Percentiles rank a stretch among this genome's conserved stretches.
Evolutionary conservation across 1,140 invertebrate species (phyloP).

Genomic region (Laupala kohalensis): DNA sequence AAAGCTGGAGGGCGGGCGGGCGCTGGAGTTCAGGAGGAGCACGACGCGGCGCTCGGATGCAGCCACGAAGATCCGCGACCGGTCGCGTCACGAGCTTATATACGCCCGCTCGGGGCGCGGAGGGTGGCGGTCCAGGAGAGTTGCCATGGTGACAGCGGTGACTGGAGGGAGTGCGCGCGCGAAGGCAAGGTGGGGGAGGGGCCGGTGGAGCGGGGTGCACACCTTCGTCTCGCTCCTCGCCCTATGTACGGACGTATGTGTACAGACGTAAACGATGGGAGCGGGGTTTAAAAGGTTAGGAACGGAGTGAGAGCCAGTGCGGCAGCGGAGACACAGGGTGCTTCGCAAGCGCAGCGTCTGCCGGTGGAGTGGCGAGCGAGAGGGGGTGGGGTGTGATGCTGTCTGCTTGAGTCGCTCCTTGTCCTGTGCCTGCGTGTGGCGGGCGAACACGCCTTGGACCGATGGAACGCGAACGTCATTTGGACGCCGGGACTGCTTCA

Average conservation of each 20-base stretch:
- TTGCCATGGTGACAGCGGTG: not conserved
- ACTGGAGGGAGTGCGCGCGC: not conserved
- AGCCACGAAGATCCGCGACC: not conserved
- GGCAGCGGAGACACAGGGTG: not conserved
- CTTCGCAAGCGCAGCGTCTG: too few species aligned
- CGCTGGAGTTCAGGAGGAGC: not conserved
- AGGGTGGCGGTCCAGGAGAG: not conserved
- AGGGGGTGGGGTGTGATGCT: too few species aligned
- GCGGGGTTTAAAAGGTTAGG: not conserved
- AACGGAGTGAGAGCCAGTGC: not conserved
- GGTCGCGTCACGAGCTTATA: not conserved
- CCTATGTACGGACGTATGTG: not conserved
- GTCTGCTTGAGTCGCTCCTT: too few species aligned
- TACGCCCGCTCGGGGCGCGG: not conserved
- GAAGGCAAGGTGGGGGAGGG: too few species aligned
- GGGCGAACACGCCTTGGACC: too few species aligned
- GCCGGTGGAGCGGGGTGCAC: too few species aligned
- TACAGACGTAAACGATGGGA: not conserved
- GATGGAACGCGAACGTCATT: too few species aligned
- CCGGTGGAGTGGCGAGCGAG: not conserved
- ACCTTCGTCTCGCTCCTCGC: too few species aligned
- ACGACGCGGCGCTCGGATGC: not conserved
- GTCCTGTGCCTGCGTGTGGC: too few species aligned
- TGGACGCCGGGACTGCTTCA: too few species aligned
- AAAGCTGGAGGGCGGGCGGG: not conserved